Base-by-base conservation (phyloP, 1,140 invertebrate genomes). In the Drosophila nigromelanica region DNA sequence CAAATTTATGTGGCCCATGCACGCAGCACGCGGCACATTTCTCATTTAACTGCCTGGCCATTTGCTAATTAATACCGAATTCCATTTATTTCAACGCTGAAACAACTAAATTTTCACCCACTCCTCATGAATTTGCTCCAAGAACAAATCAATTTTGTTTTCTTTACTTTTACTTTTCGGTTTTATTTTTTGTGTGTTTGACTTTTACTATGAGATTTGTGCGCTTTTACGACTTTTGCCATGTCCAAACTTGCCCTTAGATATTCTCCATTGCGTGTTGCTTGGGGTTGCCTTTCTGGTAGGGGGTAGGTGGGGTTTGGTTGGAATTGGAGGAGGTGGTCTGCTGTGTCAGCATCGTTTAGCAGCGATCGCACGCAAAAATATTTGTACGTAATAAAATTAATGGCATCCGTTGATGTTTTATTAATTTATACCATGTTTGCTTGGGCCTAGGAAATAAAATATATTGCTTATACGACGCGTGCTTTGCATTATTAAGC, bases 31-130 rank as follows among this genome's bases (percentile, higher is more conserved):
- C 55, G 72, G 78, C 68, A 73, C 79, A 87, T 87, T 87, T 89
- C 79, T 87, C 85, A 87, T 87, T 87, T 83, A 87, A 87, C 83
- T 83, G 81, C 81, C 74, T 69, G 62, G 78, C 85, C 83, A 89
- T 89, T 89, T 89, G 83, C 83, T 89, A 89, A 89, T 89, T 89
- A 89, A 89, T 89, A 89, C 66, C 73, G 74, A 78, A 89, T 87
- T 74, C 78, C 76, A 78, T 87, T 86, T 78, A 67, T 85, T 72
- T 86, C 67, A 75, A 75, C 70, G 78, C 81, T 77, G 51, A 74
- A 85, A 82, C 82, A 87, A 87, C 83, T 87, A 87, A 87, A 87
- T 87, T 87, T 79, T 71, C 37, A 18, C 35, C 42, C 30, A 7
- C 11, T 2, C 37, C 37, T 1, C 7, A 30, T 15, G 0, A 33